Percentiles rank a stretch among this genome's conserved stretches.
These are phyloP conservation scores for Meda fulgida DNA, from an alignment of 2,797 vertebrate genomes.

Conservation along the genomic window DNA sequence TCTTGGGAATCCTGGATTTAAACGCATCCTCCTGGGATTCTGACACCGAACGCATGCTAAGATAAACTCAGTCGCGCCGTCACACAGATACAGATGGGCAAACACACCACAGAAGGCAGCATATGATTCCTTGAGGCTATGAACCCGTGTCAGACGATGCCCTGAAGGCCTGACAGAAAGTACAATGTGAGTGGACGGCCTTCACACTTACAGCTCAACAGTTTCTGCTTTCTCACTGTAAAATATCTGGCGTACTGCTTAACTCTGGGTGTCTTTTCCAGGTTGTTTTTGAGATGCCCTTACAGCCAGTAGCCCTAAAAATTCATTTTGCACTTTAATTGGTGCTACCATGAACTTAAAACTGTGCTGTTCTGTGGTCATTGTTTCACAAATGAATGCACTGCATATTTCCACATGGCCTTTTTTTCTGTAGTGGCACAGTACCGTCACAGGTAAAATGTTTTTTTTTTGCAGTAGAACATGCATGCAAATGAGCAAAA, in stretches of 20 bases:
- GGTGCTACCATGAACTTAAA: not conserved
- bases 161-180: conserved; percentile 62
- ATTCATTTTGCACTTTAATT: too few species aligned
- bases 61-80: conserved; percentile 14
- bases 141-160: conserved; percentile 68
- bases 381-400: not conserved
- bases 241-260: not conserved
- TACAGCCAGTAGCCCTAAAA: not conserved
- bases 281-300: not conserved
- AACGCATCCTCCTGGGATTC: not conserved
- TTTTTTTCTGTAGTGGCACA: not conserved
- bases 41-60: conserved; percentile 37
- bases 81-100: conserved; percentile 18
- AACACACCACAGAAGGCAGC: conserved; percentile 67
- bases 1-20: not conserved
- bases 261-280: too few species aligned
- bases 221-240: not conserved
- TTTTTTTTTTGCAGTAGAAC: not conserved
- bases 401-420: not conserved
- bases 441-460: too few species aligned
- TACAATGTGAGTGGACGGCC: conserved; percentile 61
- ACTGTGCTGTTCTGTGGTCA: not conserved
- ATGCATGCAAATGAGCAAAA: not conserved
- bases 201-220: too few species aligned
- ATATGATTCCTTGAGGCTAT: conserved; percentile 72